Conservation (phyloP, 2,888 invertebrate species). For the Thysanoteuthis rhombus region DNA sequence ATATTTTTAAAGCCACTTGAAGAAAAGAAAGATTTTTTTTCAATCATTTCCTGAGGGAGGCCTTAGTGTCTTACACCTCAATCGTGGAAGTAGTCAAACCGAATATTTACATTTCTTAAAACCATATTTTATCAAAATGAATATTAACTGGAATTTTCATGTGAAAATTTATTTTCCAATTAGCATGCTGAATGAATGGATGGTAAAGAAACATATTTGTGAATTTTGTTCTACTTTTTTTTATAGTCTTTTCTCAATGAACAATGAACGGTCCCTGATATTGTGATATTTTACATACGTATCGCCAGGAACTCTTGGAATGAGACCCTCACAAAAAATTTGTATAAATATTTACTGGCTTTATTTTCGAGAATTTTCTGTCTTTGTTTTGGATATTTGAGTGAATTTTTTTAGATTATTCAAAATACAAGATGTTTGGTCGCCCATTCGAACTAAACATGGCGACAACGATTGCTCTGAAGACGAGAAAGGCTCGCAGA, state of each 20-base stretch:
- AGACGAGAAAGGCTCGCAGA: conserved; percentile 49
- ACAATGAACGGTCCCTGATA: not conserved
- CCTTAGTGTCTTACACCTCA: not conserved
- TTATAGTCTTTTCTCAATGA: too few relatives aligned
- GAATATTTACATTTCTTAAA: not conserved
- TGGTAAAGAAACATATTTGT: not conserved
- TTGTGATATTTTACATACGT: not conserved
- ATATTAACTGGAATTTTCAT: not conserved
- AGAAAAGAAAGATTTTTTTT: not conserved
- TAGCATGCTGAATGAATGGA: not conserved
- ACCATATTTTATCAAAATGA: not conserved
- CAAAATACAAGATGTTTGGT: not conserved
- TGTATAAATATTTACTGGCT: not conserved
- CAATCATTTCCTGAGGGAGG: not conserved
- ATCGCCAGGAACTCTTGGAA: not conserved
- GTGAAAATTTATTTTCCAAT: not conserved
- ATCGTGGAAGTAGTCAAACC: not conserved
- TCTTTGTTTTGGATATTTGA: not conserved
- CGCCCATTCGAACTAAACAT: conserved; percentile 38
- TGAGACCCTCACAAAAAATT: not conserved
- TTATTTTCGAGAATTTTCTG: not conserved
- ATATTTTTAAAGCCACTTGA: not conserved
- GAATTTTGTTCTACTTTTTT: not conserved
- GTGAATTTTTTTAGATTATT: not conserved
- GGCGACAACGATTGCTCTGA: conserved; percentile 59